Evolutionary conservation across 1,140 invertebrate genomes (phyloP).

Genomic region (Drosophila persimilis): DNA sequence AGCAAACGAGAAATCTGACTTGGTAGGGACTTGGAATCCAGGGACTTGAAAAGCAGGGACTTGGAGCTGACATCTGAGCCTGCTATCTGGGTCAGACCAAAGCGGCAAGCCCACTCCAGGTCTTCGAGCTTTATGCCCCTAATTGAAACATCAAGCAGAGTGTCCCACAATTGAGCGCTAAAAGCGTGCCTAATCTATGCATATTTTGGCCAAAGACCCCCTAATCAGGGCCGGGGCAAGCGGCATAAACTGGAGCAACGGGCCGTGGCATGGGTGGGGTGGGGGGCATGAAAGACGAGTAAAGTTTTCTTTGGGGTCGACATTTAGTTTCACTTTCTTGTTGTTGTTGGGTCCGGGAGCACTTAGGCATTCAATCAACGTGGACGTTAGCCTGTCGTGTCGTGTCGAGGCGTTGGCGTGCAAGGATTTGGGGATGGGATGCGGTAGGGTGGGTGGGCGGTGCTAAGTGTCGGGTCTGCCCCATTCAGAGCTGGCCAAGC

Average conservation of each 20-base stretch:
- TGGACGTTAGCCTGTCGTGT: constrained; percentile 53
- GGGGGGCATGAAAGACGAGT: constrained; percentile 1
- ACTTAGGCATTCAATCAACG: constrained; percentile 78
- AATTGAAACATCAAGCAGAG: constrained; percentile 71
- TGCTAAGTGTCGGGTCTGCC: constrained; percentile 45
- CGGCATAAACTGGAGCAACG: constrained; percentile 35
- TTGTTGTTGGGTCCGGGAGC: constrained; percentile 48
- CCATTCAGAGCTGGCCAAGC: constrained; percentile 61
- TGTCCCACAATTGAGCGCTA: constrained; percentile 66
- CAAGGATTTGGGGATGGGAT: constrained; percentile 22
- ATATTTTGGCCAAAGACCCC: constrained; percentile 61
- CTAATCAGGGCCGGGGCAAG: constrained; percentile 50
- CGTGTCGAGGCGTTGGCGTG: constrained; percentile 66
- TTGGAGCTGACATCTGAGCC: constrained; percentile 26
- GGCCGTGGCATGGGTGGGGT: background rate
- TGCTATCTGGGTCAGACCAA: constrained; percentile 45
- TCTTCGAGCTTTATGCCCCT: constrained; percentile 43
- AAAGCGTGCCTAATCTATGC: constrained; percentile 80
- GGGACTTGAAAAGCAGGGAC: background rate
- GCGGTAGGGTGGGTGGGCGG: background rate
- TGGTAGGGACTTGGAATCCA: constrained; percentile 2
- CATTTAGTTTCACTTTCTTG: constrained; percentile 76
- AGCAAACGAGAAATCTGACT: constrained; percentile 30
- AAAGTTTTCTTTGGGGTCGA: constrained; percentile 59
- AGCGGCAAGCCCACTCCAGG: background rate